Evolutionary conservation across 1,140 invertebrate species (phyloP), one percentile per base, ranked within the genome.

Genomic region (Planococcus citri): DNA sequence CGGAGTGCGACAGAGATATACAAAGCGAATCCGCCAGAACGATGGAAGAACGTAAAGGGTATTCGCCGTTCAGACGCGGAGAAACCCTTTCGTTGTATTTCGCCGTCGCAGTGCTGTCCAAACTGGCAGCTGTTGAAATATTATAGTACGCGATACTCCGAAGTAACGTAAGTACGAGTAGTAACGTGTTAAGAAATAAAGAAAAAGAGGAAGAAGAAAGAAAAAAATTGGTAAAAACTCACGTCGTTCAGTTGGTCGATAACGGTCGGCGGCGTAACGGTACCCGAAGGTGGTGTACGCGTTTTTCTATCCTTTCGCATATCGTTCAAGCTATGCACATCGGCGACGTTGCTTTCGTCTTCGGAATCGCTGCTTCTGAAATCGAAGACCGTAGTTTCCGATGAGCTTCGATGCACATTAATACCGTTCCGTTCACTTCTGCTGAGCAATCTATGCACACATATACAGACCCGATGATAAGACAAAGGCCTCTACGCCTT

Each of bases 351-450:
- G 12, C 12, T 68, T 22, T 71, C 70, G n/a, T 25, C 9, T 22
- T 71, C 70, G 1, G 70, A 70, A 33, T 70, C 69, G 27, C 29
- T 51, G n/a, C 51, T 51, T 20, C 69, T 24, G 58, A 70, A 70
- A 67, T 85, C 84, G 74, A 85, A 85, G n/a, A 85, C 82, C 4
- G 83, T 84, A 0, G 83, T 83, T 75, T 85, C 83, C 17, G 83
- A 85, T 0, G 83, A 84, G 73, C 83, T 84, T n/a, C 83, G 73
- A 68, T 83, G 76, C 0, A 80, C 80, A n/a, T 79, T 20, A 22
- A 61, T 70, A 64, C 73, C 64, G 14, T 27, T 27, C 14, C 24
- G 14, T 68, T 68, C 68, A 27, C 27, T 33, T 38, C 27, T 68
- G 29, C 68, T 68, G 68, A 37, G 27, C 37, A 68, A 37, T 38